phyloP scores from a whole-genome alignment of 53 echinoderm and acorn worm species.

The Echinometra lucunter region DNA sequence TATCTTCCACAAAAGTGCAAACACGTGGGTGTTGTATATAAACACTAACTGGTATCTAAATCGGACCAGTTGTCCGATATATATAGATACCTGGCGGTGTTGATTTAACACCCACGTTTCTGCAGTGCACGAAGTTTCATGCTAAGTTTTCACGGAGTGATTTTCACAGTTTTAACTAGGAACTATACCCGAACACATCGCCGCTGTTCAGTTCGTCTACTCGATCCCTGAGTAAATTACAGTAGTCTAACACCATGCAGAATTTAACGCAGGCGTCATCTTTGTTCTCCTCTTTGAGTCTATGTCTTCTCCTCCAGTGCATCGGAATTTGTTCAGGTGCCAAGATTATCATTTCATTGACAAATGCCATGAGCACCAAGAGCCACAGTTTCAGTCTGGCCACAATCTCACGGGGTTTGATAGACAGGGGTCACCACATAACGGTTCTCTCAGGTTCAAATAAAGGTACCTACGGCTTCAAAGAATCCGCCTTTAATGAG shows the following conservation, averaged over 20 bases:
- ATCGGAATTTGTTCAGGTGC: slow-evolving; percentile 9
- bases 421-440: slow-evolving; percentile 72
- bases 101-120: too few species aligned
- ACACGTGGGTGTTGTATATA: too few species aligned
- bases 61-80: too few species aligned
- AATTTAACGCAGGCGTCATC: background rate
- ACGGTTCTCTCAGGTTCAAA: slow-evolving; percentile 69
- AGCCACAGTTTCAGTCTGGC: slow-evolving; percentile 64
- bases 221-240: too few species aligned
- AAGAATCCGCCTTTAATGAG: slow-evolving; percentile 1
- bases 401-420: slow-evolving; percentile 71
- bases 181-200: too few species aligned
- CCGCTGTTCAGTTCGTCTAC: too few species aligned
- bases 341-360: slow-evolving; percentile 46
- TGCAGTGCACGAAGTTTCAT: background rate
- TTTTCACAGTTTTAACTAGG: too few species aligned
- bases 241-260: background rate
- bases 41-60: too few species aligned
- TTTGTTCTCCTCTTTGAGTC: background rate
- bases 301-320: background rate
- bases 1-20: too few species aligned
- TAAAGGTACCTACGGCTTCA: slow-evolving; percentile 55
- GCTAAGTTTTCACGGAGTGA: background rate
- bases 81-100: too few species aligned
- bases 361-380: slow-evolving; percentile 59